Percentiles rank a stretch among this genome's conserved stretches.
These are phyloP conservation scores for Petrocephalus microphthalmus DNA, from an alignment of 2,113 vertebrate species.

Conservation along the genomic window DNA sequence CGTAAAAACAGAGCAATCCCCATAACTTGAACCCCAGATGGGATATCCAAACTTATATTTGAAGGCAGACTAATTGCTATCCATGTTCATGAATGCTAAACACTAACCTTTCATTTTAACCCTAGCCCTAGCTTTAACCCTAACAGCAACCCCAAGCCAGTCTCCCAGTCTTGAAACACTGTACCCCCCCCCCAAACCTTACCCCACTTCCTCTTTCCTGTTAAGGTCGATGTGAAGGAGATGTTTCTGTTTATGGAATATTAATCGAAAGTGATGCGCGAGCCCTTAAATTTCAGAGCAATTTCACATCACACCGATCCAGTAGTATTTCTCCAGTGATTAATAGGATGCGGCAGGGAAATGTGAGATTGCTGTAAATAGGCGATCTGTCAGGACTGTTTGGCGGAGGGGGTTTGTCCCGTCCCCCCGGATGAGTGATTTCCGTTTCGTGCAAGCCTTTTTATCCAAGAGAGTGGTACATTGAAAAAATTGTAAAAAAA, in stretches of 20 bases:
- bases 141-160: not conserved
- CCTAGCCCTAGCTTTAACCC: not conserved
- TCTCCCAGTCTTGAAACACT: not conserved
- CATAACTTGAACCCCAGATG: not conserved
- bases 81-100: not conserved
- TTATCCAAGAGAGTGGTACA: not conserved
- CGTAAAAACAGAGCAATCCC: not conserved
- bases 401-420: not conserved
- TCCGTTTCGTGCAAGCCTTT: not conserved
- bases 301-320: slow-evolving; percentile 47
- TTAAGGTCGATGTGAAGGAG: slow-evolving; percentile 5
- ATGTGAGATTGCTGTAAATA: not conserved
- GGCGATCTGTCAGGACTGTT: not conserved
- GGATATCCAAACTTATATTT: not conserved
- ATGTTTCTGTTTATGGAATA: slow-evolving; percentile 35
- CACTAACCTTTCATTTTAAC: not conserved
- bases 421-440: not conserved
- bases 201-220: not conserved
- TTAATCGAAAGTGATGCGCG: slow-evolving; percentile 44
- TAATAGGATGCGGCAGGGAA: slow-evolving; percentile 20
- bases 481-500: not conserved
- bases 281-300: slow-evolving; percentile 37
- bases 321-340: slow-evolving; percentile 30
- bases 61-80: not conserved
- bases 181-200: not conserved